Percentiles rank a stretch among this genome's conserved stretches.
phyloP scores from a whole-genome alignment of 2,797 vertebrate species.

The Perodicticus potto region DNA sequence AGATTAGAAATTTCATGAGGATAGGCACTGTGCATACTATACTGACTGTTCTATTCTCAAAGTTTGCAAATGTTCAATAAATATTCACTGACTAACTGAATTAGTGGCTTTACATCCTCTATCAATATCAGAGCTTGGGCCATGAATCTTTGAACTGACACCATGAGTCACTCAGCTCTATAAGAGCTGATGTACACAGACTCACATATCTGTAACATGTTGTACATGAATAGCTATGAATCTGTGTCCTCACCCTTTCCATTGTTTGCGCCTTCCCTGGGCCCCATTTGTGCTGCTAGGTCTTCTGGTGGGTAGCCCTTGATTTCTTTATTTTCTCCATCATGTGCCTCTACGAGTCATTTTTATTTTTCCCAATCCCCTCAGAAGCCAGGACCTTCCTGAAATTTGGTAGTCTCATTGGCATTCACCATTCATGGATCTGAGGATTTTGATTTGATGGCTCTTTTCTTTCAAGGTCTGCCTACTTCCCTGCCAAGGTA shows the following conservation, averaged over 20 bases:
- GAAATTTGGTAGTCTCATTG: neutral
- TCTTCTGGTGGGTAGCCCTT: neutral
- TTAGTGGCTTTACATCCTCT: neutral
- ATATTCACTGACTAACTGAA: neutral
- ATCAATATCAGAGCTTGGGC: neutral
- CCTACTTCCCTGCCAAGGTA: neutral
- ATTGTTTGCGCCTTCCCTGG: neutral
- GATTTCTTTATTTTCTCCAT: neutral
- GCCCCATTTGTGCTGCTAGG: neutral
- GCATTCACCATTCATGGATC: neutral
- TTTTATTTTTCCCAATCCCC: neutral
- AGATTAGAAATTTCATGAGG: neutral
- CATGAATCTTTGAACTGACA: neutral
- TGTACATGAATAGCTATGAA: neutral
- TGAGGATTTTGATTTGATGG: neutral
- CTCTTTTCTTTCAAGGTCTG: slow-evolving; percentile 16
- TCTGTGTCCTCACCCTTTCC: neutral
- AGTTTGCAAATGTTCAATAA: neutral
- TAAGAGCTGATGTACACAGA: neutral
- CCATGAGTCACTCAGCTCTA: neutral
- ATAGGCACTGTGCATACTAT: neutral
- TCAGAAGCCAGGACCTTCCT: neutral
- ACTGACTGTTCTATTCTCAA: neutral
- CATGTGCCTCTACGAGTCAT: neutral
- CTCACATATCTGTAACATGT: neutral